phyloP scores from a whole-genome alignment of 2,113 vertebrate genomes.

The Mustelus asterias region DNA sequence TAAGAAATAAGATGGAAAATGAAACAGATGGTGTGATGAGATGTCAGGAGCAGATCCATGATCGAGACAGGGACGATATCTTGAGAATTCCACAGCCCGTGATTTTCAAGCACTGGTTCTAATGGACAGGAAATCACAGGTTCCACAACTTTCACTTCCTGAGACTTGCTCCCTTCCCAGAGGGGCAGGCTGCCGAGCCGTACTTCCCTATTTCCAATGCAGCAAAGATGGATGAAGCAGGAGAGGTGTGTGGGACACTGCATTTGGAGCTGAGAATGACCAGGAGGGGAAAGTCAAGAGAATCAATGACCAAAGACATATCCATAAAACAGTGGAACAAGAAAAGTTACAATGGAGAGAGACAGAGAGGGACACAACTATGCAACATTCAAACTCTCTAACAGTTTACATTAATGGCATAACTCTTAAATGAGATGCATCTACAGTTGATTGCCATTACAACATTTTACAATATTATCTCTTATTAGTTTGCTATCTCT shows the following conservation, averaged over 20 bases:
- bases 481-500: neutral
- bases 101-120: neutral
- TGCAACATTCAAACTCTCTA: neutral
- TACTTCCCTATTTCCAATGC: neutral
- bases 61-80: neutral
- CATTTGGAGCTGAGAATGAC: neutral
- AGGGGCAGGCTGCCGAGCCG: neutral
- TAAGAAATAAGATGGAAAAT: too few species aligned
- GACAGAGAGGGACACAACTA: neutral
- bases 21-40: neutral
- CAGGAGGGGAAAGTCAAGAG: neutral
- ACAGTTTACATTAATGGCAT: neutral
- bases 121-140: neutral
- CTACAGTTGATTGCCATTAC: neutral
- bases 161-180: neutral
- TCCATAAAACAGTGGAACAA: neutral
- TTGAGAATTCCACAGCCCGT: neutral
- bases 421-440: neutral
- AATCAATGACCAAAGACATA: neutral
- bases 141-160: neutral
- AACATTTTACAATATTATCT: neutral
- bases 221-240: neutral
- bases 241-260: neutral
- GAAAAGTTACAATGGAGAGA: neutral
- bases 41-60: neutral